phyloP scores from a whole-genome alignment of 1,140 invertebrate genomes.

The Drosophila repletoides region DNA sequence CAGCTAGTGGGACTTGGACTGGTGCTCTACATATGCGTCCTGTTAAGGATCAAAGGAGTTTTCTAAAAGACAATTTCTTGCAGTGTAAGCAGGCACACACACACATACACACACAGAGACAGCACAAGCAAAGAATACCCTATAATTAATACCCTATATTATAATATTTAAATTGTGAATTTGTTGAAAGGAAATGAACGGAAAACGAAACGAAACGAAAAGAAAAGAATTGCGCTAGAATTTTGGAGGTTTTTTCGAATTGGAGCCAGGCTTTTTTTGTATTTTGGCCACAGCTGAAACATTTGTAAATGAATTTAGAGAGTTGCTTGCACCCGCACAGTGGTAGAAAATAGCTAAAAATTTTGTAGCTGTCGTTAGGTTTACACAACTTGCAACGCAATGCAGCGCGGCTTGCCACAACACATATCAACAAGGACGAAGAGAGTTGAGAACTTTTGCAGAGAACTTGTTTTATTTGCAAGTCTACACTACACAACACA shows the following conservation, averaged over 20 bases:
- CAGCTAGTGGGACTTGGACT: slow-evolving; percentile 49
- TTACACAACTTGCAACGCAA: slow-evolving; percentile 10
- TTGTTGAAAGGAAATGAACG: slow-evolving; percentile 46
- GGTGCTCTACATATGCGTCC: slow-evolving; percentile 50
- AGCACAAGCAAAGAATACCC: slow-evolving; percentile 25
- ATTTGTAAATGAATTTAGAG: slow-evolving; percentile 73
- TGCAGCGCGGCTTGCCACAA: slow-evolving; percentile 39
- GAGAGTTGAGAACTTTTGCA: too few relatives aligned
- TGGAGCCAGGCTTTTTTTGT: slow-evolving; percentile 36
- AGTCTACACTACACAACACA: slow-evolving; percentile 14
- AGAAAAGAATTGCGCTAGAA: slow-evolving; percentile 26
- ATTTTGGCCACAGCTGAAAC: slow-evolving; percentile 64
- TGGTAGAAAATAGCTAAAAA: slow-evolving; percentile 11
- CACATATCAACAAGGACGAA: background rate
- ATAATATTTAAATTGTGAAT: slow-evolving; percentile 41
- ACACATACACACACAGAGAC: slow-evolving; percentile 19
- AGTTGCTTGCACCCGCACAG: slow-evolving; percentile 52
- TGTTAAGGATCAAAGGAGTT: slow-evolving; percentile 53
- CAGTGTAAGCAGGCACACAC: slow-evolving; percentile 31
- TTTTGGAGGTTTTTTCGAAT: slow-evolving; percentile 35
- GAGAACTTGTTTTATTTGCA: slow-evolving; percentile 28
- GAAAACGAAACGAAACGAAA: slow-evolving; percentile 13
- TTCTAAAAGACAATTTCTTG: slow-evolving; percentile 69
- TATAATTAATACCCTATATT: slow-evolving; percentile 56
- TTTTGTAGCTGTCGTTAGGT: slow-evolving; percentile 34